These are phyloP conservation scores for Heteropelma amictum DNA, from an alignment of 2,888 invertebrate genomes.

Conservation along the genomic window DNA sequence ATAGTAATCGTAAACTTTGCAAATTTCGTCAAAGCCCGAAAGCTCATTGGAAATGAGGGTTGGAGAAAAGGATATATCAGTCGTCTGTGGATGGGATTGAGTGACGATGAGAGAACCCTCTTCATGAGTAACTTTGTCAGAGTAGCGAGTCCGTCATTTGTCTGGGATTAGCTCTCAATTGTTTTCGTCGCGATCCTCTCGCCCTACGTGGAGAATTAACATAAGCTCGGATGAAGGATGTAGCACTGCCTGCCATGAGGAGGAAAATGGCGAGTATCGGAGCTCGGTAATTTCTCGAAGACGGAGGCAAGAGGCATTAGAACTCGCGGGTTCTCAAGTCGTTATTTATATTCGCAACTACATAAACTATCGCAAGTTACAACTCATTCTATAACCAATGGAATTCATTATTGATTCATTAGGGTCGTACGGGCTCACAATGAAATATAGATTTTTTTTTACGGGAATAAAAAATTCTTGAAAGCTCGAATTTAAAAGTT, in stretches of 20 bases:
- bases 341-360: conserved; percentile 71
- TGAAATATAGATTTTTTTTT: too few species aligned
- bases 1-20: conserved; percentile 30
- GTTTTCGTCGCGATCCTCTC: conserved; percentile 68
- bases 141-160: conserved; percentile 75
- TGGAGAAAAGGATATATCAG: conserved; percentile 19
- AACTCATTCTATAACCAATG: too few species aligned
- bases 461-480: too few species aligned
- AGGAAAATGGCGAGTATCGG: conserved; percentile 44
- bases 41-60: conserved; percentile 1
- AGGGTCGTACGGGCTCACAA: too few species aligned
- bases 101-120: conserved; percentile 36
- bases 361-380: too few species aligned
- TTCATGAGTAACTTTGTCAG: conserved; percentile 42
- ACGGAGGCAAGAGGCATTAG: not conserved
- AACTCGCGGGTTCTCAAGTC: conserved; percentile 38
- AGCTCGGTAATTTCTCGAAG: conserved; percentile 4
- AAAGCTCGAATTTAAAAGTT: too few species aligned
- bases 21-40: conserved; percentile 28
- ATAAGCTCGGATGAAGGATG: conserved; percentile 78
- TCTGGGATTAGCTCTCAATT: conserved; percentile 77
- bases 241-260: conserved; percentile 58
- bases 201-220: conserved; percentile 74
- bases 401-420: too few species aligned
- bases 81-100: conserved; percentile 21